Evolutionary conservation across 2,888 invertebrate genomes (phyloP).

Genomic region (Ceramica pisi): DNA sequence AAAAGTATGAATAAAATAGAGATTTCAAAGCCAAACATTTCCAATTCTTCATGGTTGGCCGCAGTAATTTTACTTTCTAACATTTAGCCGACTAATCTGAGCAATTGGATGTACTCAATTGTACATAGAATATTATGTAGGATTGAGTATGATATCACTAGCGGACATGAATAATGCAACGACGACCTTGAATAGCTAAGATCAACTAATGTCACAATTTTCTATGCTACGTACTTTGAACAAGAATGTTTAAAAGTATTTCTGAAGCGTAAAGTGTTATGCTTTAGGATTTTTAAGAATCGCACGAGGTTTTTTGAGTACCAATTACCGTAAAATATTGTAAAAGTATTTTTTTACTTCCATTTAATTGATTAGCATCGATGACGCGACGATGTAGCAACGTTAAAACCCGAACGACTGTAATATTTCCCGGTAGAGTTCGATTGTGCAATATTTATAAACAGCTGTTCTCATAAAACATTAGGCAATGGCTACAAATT

Average conservation of each 20-base stretch:
- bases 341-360: constrained; percentile 28
- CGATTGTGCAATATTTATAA: constrained; percentile 51
- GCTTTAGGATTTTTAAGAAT: not conserved
- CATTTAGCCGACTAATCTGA: constrained; percentile 40
- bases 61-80: constrained; percentile 57
- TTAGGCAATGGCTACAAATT: constrained; percentile 69
- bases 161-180: constrained; percentile 78
- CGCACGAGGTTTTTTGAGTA: not conserved
- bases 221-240: constrained; percentile 55
- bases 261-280: not conserved
- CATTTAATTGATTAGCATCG: constrained; percentile 24
- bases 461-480: constrained; percentile 64
- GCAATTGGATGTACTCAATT: constrained; percentile 46
- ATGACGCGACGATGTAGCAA: constrained; percentile 34
- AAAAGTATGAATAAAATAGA: constrained; percentile 43
- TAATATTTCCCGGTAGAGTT: constrained; percentile 52
- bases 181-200: constrained; percentile 72
- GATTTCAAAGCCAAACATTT: constrained; percentile 44
- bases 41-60: constrained; percentile 34
- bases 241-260: constrained; percentile 31
- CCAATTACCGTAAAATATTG: constrained; percentile 6
- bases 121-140: constrained; percentile 59
- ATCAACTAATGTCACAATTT: constrained; percentile 72
- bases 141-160: constrained; percentile 76
- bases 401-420: constrained; percentile 18